These are phyloP conservation scores for Gasterosteus nipponicus DNA, from an alignment of 2,113 vertebrate species.

Conservation along the genomic window DNA sequence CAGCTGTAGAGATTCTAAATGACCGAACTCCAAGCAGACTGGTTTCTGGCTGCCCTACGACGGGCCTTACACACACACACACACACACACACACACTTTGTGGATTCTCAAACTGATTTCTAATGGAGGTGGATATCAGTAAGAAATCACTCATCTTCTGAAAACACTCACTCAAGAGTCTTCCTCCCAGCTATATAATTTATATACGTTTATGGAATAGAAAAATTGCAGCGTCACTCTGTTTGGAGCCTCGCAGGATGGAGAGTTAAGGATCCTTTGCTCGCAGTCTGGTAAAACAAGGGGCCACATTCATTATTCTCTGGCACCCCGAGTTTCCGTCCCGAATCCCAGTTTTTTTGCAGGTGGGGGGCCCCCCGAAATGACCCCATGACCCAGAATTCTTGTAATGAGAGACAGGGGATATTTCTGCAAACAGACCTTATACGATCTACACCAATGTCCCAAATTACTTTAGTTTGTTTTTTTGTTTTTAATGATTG, in stretches of 20 bases:
- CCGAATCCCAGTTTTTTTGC: constrained; percentile 37
- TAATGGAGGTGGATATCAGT: constrained; percentile 22
- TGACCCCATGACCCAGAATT: constrained; percentile 67
- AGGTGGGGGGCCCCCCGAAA: constrained; percentile 55
- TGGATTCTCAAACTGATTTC: constrained; percentile 29
- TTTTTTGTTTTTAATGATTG: background rate
- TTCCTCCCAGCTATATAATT: background rate
- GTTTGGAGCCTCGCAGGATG: constrained; percentile 20
- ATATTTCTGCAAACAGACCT: constrained; percentile 5
- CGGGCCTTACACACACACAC: constrained; percentile 38
- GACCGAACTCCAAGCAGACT: constrained; percentile 49
- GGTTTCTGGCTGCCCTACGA: constrained; percentile 32
- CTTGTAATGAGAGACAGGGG: constrained; percentile 28
- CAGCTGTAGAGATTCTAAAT: constrained; percentile 60
- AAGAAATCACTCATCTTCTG: constrained; percentile 21
- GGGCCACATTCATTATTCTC: constrained; percentile 56
- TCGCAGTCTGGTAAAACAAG: constrained; percentile 55
- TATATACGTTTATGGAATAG: background rate
- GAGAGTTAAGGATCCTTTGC: constrained; percentile 19
- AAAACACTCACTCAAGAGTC: constrained; percentile 3
- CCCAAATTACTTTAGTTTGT: constrained; percentile 8
- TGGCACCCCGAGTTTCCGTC: constrained; percentile 31
- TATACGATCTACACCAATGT: constrained; percentile 8
- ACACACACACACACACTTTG: constrained; percentile 28
- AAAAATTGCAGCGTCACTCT: constrained; percentile 13